Evolutionary conservation across 2,113 vertebrate genomes (phyloP).

Genomic region (Brachypodius melanocephalos): DNA sequence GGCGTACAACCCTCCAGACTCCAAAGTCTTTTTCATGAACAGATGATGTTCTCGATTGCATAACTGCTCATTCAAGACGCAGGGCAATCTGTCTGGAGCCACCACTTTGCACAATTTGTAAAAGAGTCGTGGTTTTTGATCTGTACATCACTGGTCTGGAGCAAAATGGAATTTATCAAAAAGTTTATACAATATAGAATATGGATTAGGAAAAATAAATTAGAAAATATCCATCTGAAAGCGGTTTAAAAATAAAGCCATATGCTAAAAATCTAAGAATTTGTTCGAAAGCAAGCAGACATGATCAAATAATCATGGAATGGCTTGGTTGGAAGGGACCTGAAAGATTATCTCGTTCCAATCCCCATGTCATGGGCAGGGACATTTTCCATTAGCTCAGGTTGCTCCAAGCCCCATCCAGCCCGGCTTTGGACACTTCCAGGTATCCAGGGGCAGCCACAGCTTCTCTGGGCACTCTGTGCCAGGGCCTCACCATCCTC

Average conservation of each 20-base stretch:
- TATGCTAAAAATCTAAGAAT: not conserved
- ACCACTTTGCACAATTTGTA: not conserved
- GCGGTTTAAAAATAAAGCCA: not conserved
- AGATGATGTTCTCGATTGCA: not conserved
- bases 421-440: not conserved
- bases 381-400: fast-evolving
- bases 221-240: not conserved
- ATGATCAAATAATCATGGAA: not conserved
- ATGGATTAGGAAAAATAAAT: not conserved
- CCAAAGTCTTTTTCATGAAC: not conserved
- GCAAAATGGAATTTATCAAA: fast-evolving
- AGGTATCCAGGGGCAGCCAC: not conserved
- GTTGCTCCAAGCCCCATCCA: not conserved
- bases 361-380: fast-evolving
- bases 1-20: not conserved
- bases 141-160: not conserved
- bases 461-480: fast-evolving
- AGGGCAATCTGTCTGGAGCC: fast-evolving
- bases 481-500: not conserved
- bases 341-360: not conserved
- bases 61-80: not conserved
- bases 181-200: not conserved
- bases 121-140: not conserved
- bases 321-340: not conserved
- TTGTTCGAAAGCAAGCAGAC: not conserved